Evolutionary conservation across 2,888 invertebrate species (phyloP).

Genomic region (Tenthredo mesomela): DNA sequence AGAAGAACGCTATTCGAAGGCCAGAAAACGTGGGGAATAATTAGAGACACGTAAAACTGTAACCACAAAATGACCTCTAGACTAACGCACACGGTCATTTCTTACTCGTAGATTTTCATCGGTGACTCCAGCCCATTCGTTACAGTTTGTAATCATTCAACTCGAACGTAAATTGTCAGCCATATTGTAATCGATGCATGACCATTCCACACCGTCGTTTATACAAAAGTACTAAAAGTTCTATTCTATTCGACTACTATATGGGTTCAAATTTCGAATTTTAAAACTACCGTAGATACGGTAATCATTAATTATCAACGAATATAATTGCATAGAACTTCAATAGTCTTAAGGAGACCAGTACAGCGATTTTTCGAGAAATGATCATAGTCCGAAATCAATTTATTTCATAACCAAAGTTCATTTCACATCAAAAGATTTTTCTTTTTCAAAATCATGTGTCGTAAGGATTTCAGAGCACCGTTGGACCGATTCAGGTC

Average conservation of each 20-base stretch:
- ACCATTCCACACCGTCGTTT: slow-evolving; percentile 8
- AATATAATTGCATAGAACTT: too few relatives aligned
- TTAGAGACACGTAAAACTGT: slow-evolving; percentile 25
- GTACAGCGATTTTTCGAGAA: too few relatives aligned
- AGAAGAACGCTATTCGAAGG: not conserved
- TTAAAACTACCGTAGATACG: too few relatives aligned
- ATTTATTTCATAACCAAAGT: too few relatives aligned
- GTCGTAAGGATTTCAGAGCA: too few relatives aligned
- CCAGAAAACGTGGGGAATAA: not conserved
- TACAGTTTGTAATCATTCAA: slow-evolving; percentile 47
- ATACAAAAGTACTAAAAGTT: not conserved
- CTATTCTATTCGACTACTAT: not conserved
- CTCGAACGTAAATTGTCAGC: slow-evolving; percentile 56
- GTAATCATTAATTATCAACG: too few relatives aligned
- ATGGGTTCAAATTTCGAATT: not conserved
- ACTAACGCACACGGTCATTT: not conserved
- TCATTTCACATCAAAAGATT: too few relatives aligned
- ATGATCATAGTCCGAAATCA: too few relatives aligned
- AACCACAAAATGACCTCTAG: slow-evolving; percentile 40
- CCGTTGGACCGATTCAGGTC: too few relatives aligned
- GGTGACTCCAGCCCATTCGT: slow-evolving; percentile 28
- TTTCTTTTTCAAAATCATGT: too few relatives aligned
- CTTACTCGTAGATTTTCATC: slow-evolving; percentile 37
- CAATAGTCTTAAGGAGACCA: too few relatives aligned
- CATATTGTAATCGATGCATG: slow-evolving; percentile 51